phyloP scores from a whole-genome alignment of 2,888 invertebrate species.

The Operophtera brumata region DNA sequence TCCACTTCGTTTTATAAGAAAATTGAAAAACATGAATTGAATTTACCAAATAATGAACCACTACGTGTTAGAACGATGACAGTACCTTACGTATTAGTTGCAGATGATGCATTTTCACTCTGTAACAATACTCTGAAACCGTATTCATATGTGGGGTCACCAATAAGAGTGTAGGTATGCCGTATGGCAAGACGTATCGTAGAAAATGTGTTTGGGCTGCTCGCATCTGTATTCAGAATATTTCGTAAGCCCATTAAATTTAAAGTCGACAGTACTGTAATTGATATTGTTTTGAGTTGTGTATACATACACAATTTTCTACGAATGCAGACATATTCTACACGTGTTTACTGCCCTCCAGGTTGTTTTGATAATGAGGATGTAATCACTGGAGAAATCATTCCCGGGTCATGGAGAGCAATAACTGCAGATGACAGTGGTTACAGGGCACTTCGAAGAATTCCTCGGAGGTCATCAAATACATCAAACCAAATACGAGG shows the following conservation, averaged over 20 bases:
- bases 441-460: constrained; percentile 22
- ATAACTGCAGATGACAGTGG: constrained; percentile 19
- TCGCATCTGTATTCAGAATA: constrained; percentile 16
- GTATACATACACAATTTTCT: constrained; percentile 22
- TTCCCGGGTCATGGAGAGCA: constrained; percentile 16
- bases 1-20: constrained; percentile 16
- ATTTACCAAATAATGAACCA: constrained; percentile 16
- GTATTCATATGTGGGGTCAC: constrained; percentile 18
- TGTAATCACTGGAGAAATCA: constrained; percentile 28
- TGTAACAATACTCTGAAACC: constrained; percentile 18
- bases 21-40: constrained; percentile 14
- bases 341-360: constrained; percentile 21
- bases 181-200: not conserved
- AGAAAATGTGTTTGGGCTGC: constrained; percentile 14
- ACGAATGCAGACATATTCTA: constrained; percentile 20
- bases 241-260: constrained; percentile 16
- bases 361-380: constrained; percentile 23
- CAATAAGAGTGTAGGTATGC: constrained; percentile 14
- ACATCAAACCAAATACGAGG: constrained; percentile 23
- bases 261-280: constrained; percentile 21
- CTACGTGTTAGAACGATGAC: constrained; percentile 15
- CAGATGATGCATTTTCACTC: constrained; percentile 19
- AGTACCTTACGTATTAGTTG: constrained; percentile 17
- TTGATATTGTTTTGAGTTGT: constrained; percentile 21
- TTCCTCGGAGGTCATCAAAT: constrained; percentile 22